Evolutionary conservation across 1,140 invertebrate genomes (phyloP), one percentile per base, ranked within the genome.

Genomic region (Neuroterus valhalla): DNA sequence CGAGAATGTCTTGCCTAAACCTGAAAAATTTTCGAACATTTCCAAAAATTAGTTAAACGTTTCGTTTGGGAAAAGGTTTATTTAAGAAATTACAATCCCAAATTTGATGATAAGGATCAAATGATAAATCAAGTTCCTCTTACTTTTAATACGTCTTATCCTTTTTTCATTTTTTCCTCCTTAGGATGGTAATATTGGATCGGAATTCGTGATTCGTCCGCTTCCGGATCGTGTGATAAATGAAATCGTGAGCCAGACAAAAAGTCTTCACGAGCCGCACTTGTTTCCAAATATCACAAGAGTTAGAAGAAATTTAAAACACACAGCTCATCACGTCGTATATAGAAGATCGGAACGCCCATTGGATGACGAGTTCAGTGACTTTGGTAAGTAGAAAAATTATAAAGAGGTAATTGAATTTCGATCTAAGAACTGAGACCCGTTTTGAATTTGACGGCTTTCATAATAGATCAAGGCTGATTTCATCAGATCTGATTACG

Each of bases 131-230:
- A n/a, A n/a, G n/a, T n/a, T n/a, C n/a, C n/a, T n/a, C n/a, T n/a
- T n/a, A n/a, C n/a, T n/a, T n/a, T n/a, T n/a, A n/a, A 6, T 5
- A 31, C 4, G 8, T 31, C 31, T 31, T 42, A 68, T 55, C 14
- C 42, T 42, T 70, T n/a, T 80, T 75, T 81, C 55, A 21, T 62
- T 71, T 81, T 77, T 52, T 45, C 8, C 3, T 15, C 74, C 79
- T 15, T 66, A 97, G 96, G 96, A 98, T 90, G 96, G 96, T 77
- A 96, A 96, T 74, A 96, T 98, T 77, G 96, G 96, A 71, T 93
- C 95, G 84, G 94, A 97, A 83, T 88, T 97, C 81, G 94, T 97
- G 70, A 96, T 98, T 82, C 93, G 95, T 83, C 96, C 97, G 71
- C 91, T 97, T 70, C 96, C 96, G 38, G 90, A 93, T 72, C 91